These are phyloP conservation scores for Diaprepes abbreviatus DNA, from an alignment of 2,888 invertebrate species.

Conservation along the genomic window DNA sequence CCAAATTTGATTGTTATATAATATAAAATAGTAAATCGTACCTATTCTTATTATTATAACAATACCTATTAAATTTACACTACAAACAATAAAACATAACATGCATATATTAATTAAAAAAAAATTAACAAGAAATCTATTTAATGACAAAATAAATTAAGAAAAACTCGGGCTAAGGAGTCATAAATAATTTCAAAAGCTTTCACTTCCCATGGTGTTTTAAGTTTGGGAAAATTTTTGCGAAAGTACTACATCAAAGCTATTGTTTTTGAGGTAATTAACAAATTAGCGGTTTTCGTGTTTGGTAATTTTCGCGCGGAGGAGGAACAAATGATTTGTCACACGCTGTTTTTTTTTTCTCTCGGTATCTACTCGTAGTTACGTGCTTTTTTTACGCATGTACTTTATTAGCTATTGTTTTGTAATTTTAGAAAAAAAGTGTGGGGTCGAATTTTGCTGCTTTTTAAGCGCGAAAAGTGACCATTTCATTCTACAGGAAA, in stretches of 20 bases:
- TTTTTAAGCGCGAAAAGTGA: too few species aligned
- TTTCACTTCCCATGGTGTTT: conserved; percentile 38
- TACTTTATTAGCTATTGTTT: not conserved
- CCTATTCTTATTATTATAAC: too few species aligned
- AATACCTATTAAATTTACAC: not conserved
- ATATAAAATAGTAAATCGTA: too few species aligned
- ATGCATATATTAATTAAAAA: not conserved
- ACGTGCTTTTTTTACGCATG: too few species aligned
- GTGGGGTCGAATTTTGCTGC: not conserved
- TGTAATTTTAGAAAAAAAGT: not conserved
- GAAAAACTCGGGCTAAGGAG: conserved; percentile 11
- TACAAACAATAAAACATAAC: not conserved
- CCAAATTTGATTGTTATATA: not conserved
- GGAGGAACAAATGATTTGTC: conserved; percentile 27
- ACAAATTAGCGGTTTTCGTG: not conserved
- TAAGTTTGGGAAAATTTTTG: conserved; percentile 34
- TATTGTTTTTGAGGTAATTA: conserved; percentile 32
- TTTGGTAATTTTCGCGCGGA: conserved; percentile 20
- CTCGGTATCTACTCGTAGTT: too few species aligned
- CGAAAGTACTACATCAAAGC: conserved; percentile 23
- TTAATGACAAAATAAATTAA: conserved; percentile 18
- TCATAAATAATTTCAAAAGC: conserved; percentile 25
- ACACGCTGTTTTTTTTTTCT: conserved; percentile 16
- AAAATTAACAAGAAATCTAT: not conserved
- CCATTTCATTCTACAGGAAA: too few species aligned